Evolutionary conservation across 2,888 invertebrate genomes (phyloP).

Genomic region (Baccha elongata): DNA sequence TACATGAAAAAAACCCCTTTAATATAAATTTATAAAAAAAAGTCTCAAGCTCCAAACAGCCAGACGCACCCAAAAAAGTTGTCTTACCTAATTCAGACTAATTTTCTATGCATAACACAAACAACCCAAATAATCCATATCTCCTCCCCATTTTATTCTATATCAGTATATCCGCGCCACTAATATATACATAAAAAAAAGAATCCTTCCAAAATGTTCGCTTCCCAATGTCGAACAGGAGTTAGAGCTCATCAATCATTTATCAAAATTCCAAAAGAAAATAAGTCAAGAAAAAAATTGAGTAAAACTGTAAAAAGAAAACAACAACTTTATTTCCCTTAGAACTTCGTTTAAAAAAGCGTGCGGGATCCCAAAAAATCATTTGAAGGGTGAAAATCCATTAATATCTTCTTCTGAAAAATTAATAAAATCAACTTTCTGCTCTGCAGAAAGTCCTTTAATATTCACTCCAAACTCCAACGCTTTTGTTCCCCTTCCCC

Average conservation of each 20-base stretch:
- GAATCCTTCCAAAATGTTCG: conserved; percentile 30
- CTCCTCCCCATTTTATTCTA: not conserved
- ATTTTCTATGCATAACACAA: conserved; percentile 49
- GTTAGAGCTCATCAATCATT: conserved; percentile 65
- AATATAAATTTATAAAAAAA: not conserved
- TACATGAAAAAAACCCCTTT: not conserved
- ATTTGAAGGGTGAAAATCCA: conserved; percentile 62
- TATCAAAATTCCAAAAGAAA: conserved; percentile 49
- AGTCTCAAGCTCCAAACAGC: not conserved
- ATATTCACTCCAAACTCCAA: conserved; percentile 35
- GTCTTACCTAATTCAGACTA: conserved; percentile 60
- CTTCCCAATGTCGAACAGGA: conserved; percentile 18
- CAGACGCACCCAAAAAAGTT: conserved; percentile 44
- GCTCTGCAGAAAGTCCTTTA: conserved; percentile 9
- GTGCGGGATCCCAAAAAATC: conserved; percentile 37
- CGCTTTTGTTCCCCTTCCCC: not conserved
- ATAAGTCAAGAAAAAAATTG: not conserved
- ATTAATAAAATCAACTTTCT: conserved; percentile 65
- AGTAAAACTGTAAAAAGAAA: not conserved
- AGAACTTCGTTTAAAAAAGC: conserved; percentile 27
- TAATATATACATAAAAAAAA: conserved; percentile 18
- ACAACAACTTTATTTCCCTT: conserved; percentile 37
- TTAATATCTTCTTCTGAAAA: conserved; percentile 58
- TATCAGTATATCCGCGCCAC: not conserved
- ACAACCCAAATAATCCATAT: conserved; percentile 46